phyloP scores from a whole-genome alignment of 2,888 invertebrate species.

The Choreutis nemorana region DNA sequence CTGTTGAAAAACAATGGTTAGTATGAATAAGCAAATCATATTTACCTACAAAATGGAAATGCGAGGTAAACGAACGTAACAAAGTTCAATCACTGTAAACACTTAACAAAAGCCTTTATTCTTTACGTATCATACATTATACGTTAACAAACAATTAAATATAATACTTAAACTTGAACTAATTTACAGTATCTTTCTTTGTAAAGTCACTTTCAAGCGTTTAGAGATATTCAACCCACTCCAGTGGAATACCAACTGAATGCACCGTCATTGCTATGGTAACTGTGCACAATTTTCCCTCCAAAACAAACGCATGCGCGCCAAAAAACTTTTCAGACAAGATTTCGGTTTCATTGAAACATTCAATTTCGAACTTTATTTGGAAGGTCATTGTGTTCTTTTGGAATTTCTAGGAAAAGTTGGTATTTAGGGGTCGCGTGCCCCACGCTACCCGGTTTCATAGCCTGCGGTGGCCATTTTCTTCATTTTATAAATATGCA shows the following conservation, averaged over 20 bases:
- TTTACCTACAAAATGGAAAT: no score
- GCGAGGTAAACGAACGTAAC: conserved; percentile 22
- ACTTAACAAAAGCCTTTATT: conserved; percentile 28
- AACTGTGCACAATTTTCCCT: conserved; percentile 51
- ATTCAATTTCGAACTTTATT: no score
- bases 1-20: no score
- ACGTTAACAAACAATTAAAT: no score
- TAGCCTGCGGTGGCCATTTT: conserved; percentile 52
- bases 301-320: conserved; percentile 60
- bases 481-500: conserved; percentile 36
- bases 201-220: no score
- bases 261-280: conserved; percentile 39
- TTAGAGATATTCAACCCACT: no score
- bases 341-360: conserved; percentile 6
- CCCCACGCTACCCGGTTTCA: conserved; percentile 34
- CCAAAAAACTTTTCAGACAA: conserved; percentile 11
- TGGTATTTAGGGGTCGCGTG: conserved; percentile 28
- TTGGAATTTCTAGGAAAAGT: no score
- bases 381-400: no score
- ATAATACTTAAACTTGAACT: no score
- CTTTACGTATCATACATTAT: conserved; percentile 18
- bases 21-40: no score
- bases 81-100: conserved; percentile 26
- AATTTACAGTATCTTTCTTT: no score
- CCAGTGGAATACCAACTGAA: no score